Percentiles rank a stretch among this genome's conserved stretches.
These are phyloP conservation scores for Andrena minutula DNA, from an alignment of 2,888 invertebrate species.

Conservation along the genomic window DNA sequence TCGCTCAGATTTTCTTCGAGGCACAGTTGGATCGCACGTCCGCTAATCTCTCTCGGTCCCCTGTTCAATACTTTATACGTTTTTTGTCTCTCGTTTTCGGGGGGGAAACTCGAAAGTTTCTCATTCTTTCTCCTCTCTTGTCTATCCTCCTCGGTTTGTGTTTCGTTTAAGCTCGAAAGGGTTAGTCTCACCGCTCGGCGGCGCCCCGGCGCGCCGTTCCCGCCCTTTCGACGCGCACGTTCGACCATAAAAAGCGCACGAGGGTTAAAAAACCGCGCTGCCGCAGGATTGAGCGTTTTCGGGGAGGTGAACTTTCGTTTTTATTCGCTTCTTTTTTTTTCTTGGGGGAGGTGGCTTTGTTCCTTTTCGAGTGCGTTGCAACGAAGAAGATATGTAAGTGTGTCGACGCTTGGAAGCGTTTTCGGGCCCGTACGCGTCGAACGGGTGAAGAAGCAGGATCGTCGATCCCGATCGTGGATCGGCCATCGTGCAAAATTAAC, in stretches of 20 bases:
- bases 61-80: not conserved
- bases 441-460: not conserved
- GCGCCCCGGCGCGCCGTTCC: not conserved
- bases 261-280: constrained; percentile 30
- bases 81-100: not conserved
- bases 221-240: constrained; percentile 39
- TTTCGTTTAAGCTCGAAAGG: constrained; percentile 50
- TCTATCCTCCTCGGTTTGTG: not conserved
- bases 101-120: constrained; percentile 21
- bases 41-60: constrained; percentile 30
- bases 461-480: constrained; percentile 21
- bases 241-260: constrained; percentile 15
- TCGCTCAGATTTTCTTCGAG: constrained; percentile 66
- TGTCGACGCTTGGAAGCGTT: constrained; percentile 19
- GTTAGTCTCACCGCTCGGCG: constrained; percentile 13
- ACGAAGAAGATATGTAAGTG: constrained; percentile 45
- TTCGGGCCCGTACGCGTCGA: constrained; percentile 25
- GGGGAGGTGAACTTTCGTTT: not conserved
- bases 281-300: constrained; percentile 4
- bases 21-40: constrained; percentile 62
- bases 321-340: not conserved
- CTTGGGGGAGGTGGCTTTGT: not conserved
- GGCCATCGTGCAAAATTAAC: constrained; percentile 45
- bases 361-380: not conserved
- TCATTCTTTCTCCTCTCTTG: not conserved